phyloP scores from a whole-genome alignment of 2,113 vertebrate genomes.

The Microcebus griseorufus region DNA sequence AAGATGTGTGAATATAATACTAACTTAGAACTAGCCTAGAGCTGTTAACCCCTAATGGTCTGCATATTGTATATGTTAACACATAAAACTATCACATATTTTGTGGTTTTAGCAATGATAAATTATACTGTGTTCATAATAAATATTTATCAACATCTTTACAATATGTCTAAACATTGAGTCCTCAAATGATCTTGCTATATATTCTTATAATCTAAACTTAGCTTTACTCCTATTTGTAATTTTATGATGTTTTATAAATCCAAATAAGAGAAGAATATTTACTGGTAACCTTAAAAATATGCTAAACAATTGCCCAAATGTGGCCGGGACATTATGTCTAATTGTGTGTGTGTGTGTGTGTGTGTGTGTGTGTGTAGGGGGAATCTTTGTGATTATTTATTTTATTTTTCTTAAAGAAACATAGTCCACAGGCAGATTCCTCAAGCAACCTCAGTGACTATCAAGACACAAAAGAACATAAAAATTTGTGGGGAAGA shows the following conservation, averaged over 20 bases:
- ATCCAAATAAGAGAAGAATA: slow-evolving; percentile 27
- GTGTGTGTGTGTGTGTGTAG: neutral
- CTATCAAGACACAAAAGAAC: neutral
- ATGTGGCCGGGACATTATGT: neutral
- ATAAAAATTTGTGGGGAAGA: neutral
- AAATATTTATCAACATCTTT: slow-evolving; percentile 66
- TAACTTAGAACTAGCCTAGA: slow-evolving; percentile 90
- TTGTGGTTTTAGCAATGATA: slow-evolving; percentile 67
- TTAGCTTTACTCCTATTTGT: neutral
- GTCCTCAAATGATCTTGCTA: neutral
- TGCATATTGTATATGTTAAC: slow-evolving; percentile 68
- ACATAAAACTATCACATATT: slow-evolving; percentile 63
- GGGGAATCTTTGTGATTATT: neutral
- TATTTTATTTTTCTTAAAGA: slow-evolving; percentile 25
- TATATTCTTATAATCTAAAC: slow-evolving; percentile 40
- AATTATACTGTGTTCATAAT: slow-evolving; percentile 59
- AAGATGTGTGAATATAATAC: slow-evolving; percentile 90
- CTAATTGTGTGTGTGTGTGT: neutral
- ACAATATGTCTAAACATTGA: slow-evolving; percentile 38
- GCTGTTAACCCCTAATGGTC: slow-evolving; percentile 89
- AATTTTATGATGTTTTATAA: slow-evolving; percentile 54
- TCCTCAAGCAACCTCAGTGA: neutral
- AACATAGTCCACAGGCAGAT: neutral
- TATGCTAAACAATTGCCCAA: neutral
- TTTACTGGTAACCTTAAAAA: neutral